These are phyloP conservation scores for Panulirus ornatus DNA, from an alignment of 1,140 invertebrate species.

Conservation along the genomic window DNA sequence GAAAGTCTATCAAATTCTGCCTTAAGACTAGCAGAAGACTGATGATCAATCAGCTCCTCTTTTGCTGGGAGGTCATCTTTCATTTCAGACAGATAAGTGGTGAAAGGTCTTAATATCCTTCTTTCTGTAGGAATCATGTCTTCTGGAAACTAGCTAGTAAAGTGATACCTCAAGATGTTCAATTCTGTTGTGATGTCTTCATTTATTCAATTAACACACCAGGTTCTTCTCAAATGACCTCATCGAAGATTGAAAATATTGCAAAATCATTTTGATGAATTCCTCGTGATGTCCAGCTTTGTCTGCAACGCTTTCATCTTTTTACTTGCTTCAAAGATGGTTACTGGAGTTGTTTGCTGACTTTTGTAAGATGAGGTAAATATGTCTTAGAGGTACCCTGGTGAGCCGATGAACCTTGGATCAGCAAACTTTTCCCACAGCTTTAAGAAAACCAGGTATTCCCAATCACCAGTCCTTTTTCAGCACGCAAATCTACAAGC, in stretches of 20 bases:
- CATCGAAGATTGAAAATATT: conserved; percentile 50
- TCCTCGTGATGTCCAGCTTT: conserved; percentile 46
- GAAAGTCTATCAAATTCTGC: conserved; percentile 51
- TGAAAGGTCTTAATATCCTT: conserved; percentile 27
- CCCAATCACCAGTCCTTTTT: too few relatives aligned
- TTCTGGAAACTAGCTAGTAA: conserved; percentile 43
- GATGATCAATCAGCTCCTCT: conserved; percentile 53
- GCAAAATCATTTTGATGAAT: conserved; percentile 42
- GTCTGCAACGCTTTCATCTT: conserved; percentile 45
- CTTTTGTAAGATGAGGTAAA: conserved; percentile 43
- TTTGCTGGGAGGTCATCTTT: conserved; percentile 29
- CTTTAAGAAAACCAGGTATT: too few relatives aligned
- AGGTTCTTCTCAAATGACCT: conserved; percentile 39
- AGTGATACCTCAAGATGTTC: conserved; percentile 34
- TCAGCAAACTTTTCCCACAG: conserved; percentile 41
- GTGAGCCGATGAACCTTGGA: conserved; percentile 33
- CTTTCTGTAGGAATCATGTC: conserved; percentile 26
- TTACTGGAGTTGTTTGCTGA: conserved; percentile 52
- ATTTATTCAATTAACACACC: conserved; percentile 42
- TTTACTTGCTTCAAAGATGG: conserved; percentile 42
- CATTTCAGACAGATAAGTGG: conserved; percentile 53
- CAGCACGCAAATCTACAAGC: conserved; percentile 25
- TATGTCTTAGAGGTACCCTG: conserved; percentile 38
- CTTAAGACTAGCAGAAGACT: conserved; percentile 53
- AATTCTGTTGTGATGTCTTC: conserved; percentile 31